Conservation (phyloP, 1,140 invertebrate species). For the Andrena cerasifolii region DNA sequence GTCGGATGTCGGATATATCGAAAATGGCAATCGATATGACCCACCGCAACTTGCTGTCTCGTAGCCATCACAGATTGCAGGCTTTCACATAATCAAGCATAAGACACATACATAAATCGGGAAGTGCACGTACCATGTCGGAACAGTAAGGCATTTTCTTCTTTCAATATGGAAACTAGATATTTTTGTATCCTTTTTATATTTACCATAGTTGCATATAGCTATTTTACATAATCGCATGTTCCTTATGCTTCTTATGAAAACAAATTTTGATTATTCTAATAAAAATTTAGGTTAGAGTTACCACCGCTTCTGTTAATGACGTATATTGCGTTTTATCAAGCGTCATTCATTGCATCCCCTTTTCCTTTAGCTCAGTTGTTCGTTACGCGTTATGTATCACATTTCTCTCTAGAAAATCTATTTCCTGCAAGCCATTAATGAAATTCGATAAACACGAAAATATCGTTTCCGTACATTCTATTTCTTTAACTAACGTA, state of each 20-base stretch:
- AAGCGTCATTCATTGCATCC: slow-evolving; percentile 9
- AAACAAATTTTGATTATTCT: background rate
- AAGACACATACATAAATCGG: too few species aligned
- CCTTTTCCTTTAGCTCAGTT: background rate
- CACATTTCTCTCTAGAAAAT: background rate
- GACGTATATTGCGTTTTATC: slow-evolving; percentile 58
- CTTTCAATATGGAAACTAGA: background rate
- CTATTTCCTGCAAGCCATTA: background rate
- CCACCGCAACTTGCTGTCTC: slow-evolving; percentile 10
- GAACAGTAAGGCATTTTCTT: slow-evolving; percentile 54
- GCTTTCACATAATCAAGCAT: too few species aligned
- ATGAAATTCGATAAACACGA: background rate
- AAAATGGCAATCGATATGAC: slow-evolving; percentile 30
- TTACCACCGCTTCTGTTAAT: slow-evolving; percentile 51
- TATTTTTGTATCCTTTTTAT: background rate
- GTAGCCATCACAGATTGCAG: slow-evolving; percentile 17
- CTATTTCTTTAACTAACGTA: too few species aligned
- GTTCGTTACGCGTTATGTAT: too few species aligned
- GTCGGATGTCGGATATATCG: slow-evolving; percentile 31
- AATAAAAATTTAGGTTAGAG: slow-evolving; percentile 61
- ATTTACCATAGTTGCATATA: background rate
- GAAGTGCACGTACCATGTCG: slow-evolving; percentile 51
- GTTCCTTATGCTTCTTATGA: background rate
- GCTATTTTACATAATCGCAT: background rate
- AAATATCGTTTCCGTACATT: background rate